These are phyloP conservation scores for Thamnaconus septentrionalis DNA, from an alignment of 2,113 vertebrate genomes.

Conservation along the genomic window DNA sequence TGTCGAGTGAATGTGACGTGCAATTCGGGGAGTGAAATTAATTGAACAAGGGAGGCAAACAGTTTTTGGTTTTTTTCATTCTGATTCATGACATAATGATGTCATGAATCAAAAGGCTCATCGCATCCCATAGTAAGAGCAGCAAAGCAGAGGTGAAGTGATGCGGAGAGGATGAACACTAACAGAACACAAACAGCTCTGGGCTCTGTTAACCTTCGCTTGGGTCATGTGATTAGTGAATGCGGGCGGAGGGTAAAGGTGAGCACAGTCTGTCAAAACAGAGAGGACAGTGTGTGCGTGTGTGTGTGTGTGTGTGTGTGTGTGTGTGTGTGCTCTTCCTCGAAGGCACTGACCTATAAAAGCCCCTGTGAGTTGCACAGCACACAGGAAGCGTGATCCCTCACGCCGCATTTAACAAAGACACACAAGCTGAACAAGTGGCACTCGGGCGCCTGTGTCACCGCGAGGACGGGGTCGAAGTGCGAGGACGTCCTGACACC, in stretches of 20 bases:
- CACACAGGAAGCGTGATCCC: conserved; percentile 37
- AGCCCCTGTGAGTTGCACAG: conserved; percentile 33
- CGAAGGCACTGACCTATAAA: conserved; percentile 52
- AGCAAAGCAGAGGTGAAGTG: no score
- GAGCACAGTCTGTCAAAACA: conserved; percentile 17
- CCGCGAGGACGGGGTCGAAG: neutral
- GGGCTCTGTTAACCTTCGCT: neutral
- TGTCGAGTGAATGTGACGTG: no score
- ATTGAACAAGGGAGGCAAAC: no score
- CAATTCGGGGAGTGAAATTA: no score
- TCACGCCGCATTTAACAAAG: conserved; percentile 28
- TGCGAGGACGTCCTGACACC: no score
- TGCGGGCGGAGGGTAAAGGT: neutral
- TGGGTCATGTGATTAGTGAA: conserved; percentile 6
- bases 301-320: conserved; percentile 14
- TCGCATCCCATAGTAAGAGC: no score
- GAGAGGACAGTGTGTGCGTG: neutral
- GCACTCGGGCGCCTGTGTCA: neutral
- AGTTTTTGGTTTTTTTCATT: no score
- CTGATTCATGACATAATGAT: no score
- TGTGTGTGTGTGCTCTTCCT: conserved; percentile 14
- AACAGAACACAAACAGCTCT: no score
- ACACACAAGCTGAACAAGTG: conserved; percentile 3
- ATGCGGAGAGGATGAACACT: no score
- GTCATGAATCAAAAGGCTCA: no score